Evolutionary conservation across 2,888 invertebrate genomes (phyloP).

Genomic region (Lepidocyrtoides sp.): DNA sequence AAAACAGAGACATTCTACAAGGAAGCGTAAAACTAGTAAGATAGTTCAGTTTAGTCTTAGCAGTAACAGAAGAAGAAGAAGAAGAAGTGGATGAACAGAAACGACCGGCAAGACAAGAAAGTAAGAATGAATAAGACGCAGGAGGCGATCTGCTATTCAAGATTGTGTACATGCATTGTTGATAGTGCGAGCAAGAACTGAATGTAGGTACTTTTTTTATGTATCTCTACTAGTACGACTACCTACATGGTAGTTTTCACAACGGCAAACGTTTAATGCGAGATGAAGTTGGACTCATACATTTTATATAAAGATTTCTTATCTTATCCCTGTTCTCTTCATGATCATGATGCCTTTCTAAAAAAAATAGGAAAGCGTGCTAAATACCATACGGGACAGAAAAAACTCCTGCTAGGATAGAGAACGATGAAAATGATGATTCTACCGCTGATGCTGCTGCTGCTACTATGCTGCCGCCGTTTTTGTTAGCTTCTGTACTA

Average conservation of each 20-base stretch:
- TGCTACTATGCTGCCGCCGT: background rate
- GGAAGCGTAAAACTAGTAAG: background rate
- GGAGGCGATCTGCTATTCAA: background rate
- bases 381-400: slow-evolving; percentile 31
- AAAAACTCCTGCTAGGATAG: background rate
- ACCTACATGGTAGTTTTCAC: too few species aligned
- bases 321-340: background rate
- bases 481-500: slow-evolving; percentile 1
- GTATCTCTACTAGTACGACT: too few species aligned
- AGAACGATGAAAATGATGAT: too few species aligned
- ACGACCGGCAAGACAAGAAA: background rate
- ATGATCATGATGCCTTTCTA: slow-evolving; percentile 12
- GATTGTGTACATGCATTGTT: background rate
- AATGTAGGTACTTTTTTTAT: background rate
- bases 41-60: background rate
- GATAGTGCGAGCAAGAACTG: too few species aligned
- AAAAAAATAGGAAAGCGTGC: slow-evolving; percentile 27
- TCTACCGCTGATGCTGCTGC: background rate
- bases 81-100: slow-evolving; percentile 9
- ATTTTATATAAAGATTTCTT: slow-evolving; percentile 40
- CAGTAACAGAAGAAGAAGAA: background rate
- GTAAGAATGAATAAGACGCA: background rate
- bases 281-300: slow-evolving; percentile 36
- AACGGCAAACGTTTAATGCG: background rate
- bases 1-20: slow-evolving; percentile 66